Evolutionary conservation across 2,113 vertebrate species (phyloP), one percentile per base, ranked within the genome.

Genomic region (Malurus melanocephalus): DNA sequence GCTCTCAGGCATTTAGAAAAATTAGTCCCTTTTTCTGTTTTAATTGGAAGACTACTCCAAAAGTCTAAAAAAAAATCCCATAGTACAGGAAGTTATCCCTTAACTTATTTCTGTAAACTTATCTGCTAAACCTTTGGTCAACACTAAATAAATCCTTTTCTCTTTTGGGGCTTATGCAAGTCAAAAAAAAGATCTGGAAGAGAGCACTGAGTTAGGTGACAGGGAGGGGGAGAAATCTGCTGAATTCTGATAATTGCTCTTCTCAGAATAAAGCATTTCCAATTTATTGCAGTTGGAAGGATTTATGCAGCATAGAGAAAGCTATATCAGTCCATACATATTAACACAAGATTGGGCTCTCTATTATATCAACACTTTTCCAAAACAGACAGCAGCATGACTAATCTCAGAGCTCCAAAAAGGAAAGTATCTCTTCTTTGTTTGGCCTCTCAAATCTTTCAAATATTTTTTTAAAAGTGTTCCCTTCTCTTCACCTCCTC

Each of bases 361-460:
- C 76, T 93, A 79, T 93, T 94, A 85, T 88, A 94, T 79, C 92
- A 90, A 84, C 59, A 38, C 40, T 94, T 80, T 59, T 68, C 92
- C 67, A 65, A 93, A 95, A 92, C 93, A 95, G 90, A 72, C 84
- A 81, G 92, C 80, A 93, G 93, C 80, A 62, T 93, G 92, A 96
- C 93, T 96, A 95, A 95, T 90, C 90, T 93, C 88, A 90, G 88
- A 93, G 88, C 88, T 85, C 77, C 38, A 73, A 85, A 94, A 84
- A 85, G 73, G 49, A 81, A 93, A 94, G n/a, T 7, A 2, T 62
- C 40, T 87, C 40, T 45, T 85, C 38, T 91, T 90, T 76, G 43
- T 93, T 91, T 91, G 73, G 62, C 62, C 40, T 91, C 69, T 88
- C 88, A 91, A 88, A 88, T 89, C 60, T 94, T 93, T 64, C 73